Evolutionary conservation across 2,888 invertebrate genomes (phyloP).

Genomic region (Escarpia spicata): DNA sequence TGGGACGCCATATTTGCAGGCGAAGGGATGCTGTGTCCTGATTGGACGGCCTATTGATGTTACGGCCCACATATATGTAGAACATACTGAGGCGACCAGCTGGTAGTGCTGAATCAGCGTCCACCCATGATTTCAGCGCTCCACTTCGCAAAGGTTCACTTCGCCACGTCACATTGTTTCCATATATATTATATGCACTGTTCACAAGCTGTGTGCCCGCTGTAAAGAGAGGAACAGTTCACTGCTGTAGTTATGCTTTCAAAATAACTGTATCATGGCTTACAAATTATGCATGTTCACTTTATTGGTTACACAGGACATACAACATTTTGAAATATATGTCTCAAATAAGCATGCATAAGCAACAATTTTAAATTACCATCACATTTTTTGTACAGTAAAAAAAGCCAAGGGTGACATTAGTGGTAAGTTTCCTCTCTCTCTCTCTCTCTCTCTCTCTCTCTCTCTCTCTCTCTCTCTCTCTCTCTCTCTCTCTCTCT

Average conservation of each 20-base stretch:
- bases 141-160: not conserved
- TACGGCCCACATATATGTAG: not conserved
- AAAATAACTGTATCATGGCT: not conserved
- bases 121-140: not conserved
- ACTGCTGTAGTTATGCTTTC: not conserved
- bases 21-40: not conserved
- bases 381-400: no score
- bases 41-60: not conserved
- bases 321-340: not conserved
- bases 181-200: not conserved
- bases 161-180: not conserved
- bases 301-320: not conserved
- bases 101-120: not conserved
- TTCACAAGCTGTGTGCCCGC: not conserved
- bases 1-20: not conserved
- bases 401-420: no score
- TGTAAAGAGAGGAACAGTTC: not conserved
- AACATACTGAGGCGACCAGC: not conserved
- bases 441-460: no score
- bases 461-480: no score
- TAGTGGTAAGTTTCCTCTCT: no score
- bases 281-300: not conserved
- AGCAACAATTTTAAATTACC: no score
- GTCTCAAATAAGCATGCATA: no score
- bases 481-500: no score